Evolutionary conservation across 2,888 invertebrate genomes (phyloP), one percentile per base, ranked within the genome.

Genomic region (Pediacus dermestoides): DNA sequence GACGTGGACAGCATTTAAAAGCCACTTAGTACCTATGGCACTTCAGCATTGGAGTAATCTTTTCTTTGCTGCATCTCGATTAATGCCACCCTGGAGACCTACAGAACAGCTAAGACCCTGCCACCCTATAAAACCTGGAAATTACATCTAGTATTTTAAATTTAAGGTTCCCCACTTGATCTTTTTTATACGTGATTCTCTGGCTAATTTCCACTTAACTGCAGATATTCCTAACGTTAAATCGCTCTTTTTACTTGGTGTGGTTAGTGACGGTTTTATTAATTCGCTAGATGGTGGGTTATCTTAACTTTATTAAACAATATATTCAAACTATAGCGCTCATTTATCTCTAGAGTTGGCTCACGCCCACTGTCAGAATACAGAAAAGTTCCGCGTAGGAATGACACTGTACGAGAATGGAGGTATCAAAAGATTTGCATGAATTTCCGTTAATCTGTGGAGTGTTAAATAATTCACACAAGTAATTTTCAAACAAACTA

Each of bases 131-230:
- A 53, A 48, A 42, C 40, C 32, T 30, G 34, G n/a, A 41, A 49
- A 50, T 54, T 49, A 51, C 54, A 45, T 36, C 49, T 32, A 43
- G 45, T 43, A 40, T 47, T 49, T 50, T 47, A 51, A 52, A 55
- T 53, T 55, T 53, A 53, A 46, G 44, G 43, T 40, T 36, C 39
- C 44, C 40, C 30, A 28, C 47, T 43, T 40, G 40, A 42, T 48
- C 46, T 44, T 49, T 49, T 53, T 51, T 39, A 39, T 46, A 45
- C 40, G 52, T 47, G 46, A 41, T 42, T 42, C 32, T 32, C 30
- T 36, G 42, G 37, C 45, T 53, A 53, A 53, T 50, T 51, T 50
- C 47, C 39, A 39, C 43, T 39, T 46, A 50, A 42, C 38, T 46
- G 41, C 37, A 45, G 43, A 44, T 42, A 44, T 39, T 39, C 14